These are phyloP conservation scores for Drosophila parthenogenetica DNA, from an alignment of 2,888 invertebrate genomes.

Conservation along the genomic window DNA sequence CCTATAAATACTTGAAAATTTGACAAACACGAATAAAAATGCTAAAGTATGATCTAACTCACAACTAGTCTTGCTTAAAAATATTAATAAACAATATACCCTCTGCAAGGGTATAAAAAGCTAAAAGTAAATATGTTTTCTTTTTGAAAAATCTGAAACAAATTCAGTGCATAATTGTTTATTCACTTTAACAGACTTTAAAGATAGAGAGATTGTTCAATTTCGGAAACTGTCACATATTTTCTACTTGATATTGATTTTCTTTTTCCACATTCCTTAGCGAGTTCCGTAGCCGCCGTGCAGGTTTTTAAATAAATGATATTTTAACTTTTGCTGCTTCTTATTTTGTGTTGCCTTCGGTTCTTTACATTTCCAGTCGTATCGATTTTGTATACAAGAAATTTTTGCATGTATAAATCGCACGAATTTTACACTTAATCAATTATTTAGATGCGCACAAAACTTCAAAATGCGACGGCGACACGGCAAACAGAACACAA, in stretches of 20 bases:
- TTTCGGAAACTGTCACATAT: constrained; percentile 23
- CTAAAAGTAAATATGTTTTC: background rate
- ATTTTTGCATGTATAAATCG: constrained; percentile 44
- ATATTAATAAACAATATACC: too few relatives aligned
- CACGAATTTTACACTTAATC: constrained; percentile 73
- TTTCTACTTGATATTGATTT: constrained; percentile 54
- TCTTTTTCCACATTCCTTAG: background rate
- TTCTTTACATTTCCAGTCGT: constrained; percentile 64
- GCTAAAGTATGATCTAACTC: too few relatives aligned
- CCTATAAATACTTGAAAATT: too few relatives aligned
- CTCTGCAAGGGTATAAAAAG: too few relatives aligned
- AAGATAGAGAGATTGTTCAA: constrained; percentile 17
- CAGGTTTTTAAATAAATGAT: constrained; percentile 72
- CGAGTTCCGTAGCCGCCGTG: background rate
- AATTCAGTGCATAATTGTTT: background rate
- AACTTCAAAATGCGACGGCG: constrained; percentile 66
- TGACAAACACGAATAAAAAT: too few relatives aligned
- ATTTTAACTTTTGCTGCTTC: constrained; percentile 53
- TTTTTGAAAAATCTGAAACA: too few relatives aligned
- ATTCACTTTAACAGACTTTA: constrained; percentile 21
- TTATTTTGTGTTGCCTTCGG: constrained; percentile 56
- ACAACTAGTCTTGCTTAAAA: background rate
- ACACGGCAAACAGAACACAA: constrained; percentile 15
- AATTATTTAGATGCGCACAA: constrained; percentile 80
- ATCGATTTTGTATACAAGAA: constrained; percentile 67